Percentiles rank a stretch among this genome's conserved stretches.
Evolutionary conservation across 2,888 invertebrate species (phyloP).

Genomic region (Hydroisotoma schaefferi): DNA sequence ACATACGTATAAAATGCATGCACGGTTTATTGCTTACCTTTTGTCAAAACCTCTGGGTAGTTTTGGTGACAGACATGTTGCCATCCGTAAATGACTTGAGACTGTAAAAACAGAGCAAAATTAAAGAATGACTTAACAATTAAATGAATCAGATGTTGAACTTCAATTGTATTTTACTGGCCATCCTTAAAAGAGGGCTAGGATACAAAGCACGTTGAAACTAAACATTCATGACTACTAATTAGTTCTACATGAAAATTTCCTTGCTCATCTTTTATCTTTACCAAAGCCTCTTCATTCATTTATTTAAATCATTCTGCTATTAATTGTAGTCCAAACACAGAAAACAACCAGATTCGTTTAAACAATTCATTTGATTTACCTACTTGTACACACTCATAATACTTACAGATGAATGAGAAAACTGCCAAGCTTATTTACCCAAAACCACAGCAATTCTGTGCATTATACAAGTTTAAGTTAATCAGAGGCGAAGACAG

Average conservation of each 20-base stretch:
- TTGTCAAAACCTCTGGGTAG: conserved; percentile 46
- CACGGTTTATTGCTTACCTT: conserved; percentile 44
- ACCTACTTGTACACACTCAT: background rate
- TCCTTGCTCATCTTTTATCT: too few relatives aligned
- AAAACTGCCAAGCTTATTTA: background rate
- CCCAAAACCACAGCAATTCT: background rate
- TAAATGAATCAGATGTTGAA: conserved; percentile 14
- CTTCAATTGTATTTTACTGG: conserved; percentile 41
- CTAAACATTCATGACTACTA: conserved; percentile 37
- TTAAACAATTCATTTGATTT: background rate
- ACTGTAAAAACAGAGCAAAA: conserved; percentile 36
- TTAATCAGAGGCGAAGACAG: too few relatives aligned
- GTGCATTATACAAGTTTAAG: too few relatives aligned
- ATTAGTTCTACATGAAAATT: conserved; percentile 43
- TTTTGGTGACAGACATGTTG: conserved; percentile 50
- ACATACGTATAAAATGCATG: too few relatives aligned
- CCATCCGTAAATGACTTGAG: conserved; percentile 49
- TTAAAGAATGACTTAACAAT: conserved; percentile 21
- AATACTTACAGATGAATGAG: background rate
- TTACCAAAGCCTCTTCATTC: conserved; percentile 13
- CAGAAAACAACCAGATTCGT: too few relatives aligned
- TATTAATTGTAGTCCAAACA: too few relatives aligned
- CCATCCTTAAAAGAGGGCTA: conserved; percentile 32
- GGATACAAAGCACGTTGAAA: conserved; percentile 16
- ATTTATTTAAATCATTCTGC: conserved; percentile 8